Conservation (phyloP, 2,113 vertebrate species). For the Lampris megalopsis region DNA sequence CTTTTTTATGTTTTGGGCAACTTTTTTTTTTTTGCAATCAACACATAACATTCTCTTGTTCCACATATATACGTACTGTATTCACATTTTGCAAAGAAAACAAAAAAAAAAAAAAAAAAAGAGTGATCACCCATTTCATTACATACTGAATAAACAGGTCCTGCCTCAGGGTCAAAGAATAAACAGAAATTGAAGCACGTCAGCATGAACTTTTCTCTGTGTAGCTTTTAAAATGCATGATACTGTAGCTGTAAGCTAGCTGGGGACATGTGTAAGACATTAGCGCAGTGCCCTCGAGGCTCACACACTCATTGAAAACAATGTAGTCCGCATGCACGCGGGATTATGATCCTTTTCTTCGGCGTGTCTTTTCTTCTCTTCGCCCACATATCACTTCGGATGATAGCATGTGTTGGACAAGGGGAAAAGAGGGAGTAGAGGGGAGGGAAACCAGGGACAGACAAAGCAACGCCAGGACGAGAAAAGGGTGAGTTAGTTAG, state of each 20-base stretch:
- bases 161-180: conserved; percentile 73
- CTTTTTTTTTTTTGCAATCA: conserved; percentile 39
- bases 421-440: conserved; percentile 1
- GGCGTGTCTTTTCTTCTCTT: conserved; percentile 20
- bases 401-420: conserved; percentile 6
- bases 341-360: conserved; percentile 40
- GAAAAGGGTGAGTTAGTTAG: background rate
- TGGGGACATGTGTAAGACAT: conserved; percentile 11
- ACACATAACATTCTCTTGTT: conserved; percentile 69
- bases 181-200: conserved; percentile 57
- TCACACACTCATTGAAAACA: conserved; percentile 49
- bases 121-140: conserved; percentile 62
- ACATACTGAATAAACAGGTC: conserved; percentile 76
- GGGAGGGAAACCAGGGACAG: conserved; percentile 24
- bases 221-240: conserved; percentile 55
- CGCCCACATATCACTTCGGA: background rate
- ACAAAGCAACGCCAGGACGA: conserved; percentile 59
- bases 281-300: conserved; percentile 52
- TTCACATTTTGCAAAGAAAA: conserved; percentile 70
- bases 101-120: conserved; percentile 15
- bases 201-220: conserved; percentile 42
- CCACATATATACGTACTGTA: conserved; percentile 69
- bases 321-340: conserved; percentile 22
- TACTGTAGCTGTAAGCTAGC: conserved; percentile 39
- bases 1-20: conserved; percentile 55